Percentiles rank a stretch among this genome's conserved stretches.
Evolutionary conservation across 1,140 invertebrate species (phyloP).

Genomic region (Anastatus disparis): DNA sequence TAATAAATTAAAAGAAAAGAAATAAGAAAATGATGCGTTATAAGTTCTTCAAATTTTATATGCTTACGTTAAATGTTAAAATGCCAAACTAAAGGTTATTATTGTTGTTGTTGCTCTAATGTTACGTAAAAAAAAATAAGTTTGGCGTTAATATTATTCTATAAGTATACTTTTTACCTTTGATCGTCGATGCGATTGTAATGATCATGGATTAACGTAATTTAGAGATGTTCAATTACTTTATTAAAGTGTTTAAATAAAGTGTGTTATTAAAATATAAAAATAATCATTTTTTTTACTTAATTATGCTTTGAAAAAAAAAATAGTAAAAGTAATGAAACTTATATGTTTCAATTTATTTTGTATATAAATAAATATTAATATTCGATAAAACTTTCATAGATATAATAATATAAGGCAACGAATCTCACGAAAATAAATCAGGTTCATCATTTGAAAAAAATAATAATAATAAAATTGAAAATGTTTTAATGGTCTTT

Average conservation of each 20-base stretch:
- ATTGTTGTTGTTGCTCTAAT: conserved; percentile 34
- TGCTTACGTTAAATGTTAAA: conserved; percentile 56
- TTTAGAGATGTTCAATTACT: too few relatives aligned
- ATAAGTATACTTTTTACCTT: conserved; percentile 8
- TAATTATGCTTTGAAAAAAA: too few relatives aligned
- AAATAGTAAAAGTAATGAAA: too few relatives aligned
- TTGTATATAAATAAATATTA: too few relatives aligned
- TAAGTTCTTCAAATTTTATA: conserved; percentile 60
- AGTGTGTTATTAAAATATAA: too few relatives aligned
- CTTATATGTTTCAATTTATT: too few relatives aligned
- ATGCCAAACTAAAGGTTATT: conserved; percentile 45
- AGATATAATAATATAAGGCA: not conserved
- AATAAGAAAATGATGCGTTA: conserved; percentile 55
- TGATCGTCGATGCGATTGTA: conserved; percentile 23
- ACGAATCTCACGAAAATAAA: not conserved
- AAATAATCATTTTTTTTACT: too few relatives aligned
- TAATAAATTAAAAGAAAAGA: too few relatives aligned
- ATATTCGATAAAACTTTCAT: conserved; percentile 8
- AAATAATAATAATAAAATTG: not conserved
- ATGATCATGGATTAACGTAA: too few relatives aligned
- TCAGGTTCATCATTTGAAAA: not conserved
- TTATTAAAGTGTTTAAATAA: too few relatives aligned
- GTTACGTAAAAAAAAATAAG: conserved; percentile 5
- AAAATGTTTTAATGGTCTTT: too few relatives aligned
- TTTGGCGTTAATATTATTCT: conserved; percentile 25